Evolutionary conservation across 2,113 vertebrate species (phyloP).

Genomic region (Poeciliopsis prolifica): DNA sequence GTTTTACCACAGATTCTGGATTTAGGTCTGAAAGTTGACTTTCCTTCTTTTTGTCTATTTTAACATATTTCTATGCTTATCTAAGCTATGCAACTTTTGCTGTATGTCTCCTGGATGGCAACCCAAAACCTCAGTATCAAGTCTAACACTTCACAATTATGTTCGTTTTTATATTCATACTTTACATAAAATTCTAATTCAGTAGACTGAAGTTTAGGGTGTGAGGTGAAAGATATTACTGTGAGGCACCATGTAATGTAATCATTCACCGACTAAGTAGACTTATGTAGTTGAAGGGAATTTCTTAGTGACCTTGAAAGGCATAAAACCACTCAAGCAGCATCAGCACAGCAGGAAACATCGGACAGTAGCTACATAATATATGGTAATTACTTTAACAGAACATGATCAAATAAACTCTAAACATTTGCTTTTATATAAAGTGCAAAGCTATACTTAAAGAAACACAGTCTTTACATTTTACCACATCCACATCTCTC

Average conservation of each 20-base stretch:
- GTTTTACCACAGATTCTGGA: background rate
- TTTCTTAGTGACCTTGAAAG: background rate
- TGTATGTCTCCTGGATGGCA: no score
- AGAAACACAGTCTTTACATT: conserved; percentile 13
- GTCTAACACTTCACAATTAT: background rate
- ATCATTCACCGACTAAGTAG: conserved; percentile 27
- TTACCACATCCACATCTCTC: background rate
- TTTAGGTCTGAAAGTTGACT: background rate
- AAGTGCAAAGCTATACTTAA: background rate
- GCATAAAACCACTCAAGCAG: conserved; percentile 13
- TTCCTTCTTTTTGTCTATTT: no score
- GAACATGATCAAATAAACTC: background rate
- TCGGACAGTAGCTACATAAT: conserved; percentile 5
- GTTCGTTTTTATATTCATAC: background rate
- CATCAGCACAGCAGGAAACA: conserved; percentile 5
- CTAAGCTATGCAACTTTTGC: no score
- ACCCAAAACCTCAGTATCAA: no score
- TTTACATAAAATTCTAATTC: background rate
- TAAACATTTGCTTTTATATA: background rate
- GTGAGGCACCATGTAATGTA: background rate
- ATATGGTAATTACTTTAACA: conserved; percentile 4
- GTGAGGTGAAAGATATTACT: background rate
- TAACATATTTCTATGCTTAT: no score
- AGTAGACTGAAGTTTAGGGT: background rate
- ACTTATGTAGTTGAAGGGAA: conserved; percentile 13